Conservation (phyloP, 2,113 vertebrate species). For the Nannospalax galili region DNA sequence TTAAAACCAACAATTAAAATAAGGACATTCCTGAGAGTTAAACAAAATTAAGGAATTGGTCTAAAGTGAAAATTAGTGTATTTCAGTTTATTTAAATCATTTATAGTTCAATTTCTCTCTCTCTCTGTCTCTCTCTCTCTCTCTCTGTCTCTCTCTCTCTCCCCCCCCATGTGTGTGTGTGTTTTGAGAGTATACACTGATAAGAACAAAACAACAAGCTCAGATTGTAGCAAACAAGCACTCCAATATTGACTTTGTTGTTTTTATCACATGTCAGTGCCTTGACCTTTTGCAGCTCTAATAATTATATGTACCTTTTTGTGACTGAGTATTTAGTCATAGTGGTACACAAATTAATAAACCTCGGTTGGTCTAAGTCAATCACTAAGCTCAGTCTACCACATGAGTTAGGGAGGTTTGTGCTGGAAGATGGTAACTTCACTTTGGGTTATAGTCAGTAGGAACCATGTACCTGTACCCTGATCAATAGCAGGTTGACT, state of each 20-base stretch:
- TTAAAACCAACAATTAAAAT: constrained; percentile 70
- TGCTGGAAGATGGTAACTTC: background rate
- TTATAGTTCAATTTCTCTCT: background rate
- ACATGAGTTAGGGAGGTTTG: background rate
- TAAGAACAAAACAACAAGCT: background rate
- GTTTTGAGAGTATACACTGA: background rate
- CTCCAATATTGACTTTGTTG: background rate
- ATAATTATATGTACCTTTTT: background rate
- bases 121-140: background rate
- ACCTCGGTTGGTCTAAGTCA: background rate
- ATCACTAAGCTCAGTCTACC: background rate
- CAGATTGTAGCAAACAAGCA: background rate
- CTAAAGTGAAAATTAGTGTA: constrained; percentile 52
- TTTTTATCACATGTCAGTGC: background rate
- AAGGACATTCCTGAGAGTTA: constrained; percentile 51
- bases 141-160: too few relatives aligned
- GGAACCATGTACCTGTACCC: background rate
- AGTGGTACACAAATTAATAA: background rate
- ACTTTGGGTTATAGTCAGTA: background rate
- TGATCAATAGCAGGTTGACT: background rate
- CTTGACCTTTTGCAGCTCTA: background rate
- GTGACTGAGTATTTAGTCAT: background rate
- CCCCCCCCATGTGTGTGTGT: background rate
- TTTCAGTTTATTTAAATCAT: constrained; percentile 51
- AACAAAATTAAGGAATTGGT: constrained; percentile 63